Percentiles rank a stretch among this genome's conserved stretches.
Evolutionary conservation across 1,140 invertebrate genomes (phyloP).

Genomic region (Tachypleus tridentatus): DNA sequence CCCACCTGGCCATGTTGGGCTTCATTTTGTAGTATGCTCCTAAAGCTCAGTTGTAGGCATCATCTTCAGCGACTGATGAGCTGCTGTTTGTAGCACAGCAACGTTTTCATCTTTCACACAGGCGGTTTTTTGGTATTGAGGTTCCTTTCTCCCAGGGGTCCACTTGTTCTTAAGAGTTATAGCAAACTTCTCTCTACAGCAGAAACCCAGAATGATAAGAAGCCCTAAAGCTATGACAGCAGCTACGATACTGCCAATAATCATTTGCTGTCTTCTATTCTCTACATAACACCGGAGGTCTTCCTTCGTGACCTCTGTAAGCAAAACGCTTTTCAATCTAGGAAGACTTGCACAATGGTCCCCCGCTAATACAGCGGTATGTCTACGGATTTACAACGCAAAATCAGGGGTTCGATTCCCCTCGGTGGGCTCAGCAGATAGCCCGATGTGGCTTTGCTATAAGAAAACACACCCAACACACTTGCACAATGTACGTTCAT

Average conservation of each 20-base stretch:
- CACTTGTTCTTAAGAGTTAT: slow-evolving; percentile 17
- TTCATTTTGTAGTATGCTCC: too few species aligned
- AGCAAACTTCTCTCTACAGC: slow-evolving; percentile 16
- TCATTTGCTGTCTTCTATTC: slow-evolving; percentile 7
- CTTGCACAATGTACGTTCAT: slow-evolving; percentile 2
- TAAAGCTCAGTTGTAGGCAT: slow-evolving; percentile 68
- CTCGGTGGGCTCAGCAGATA: too few species aligned
- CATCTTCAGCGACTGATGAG: slow-evolving; percentile 50
- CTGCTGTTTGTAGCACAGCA: slow-evolving; percentile 39
- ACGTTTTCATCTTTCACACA: slow-evolving; percentile 65
- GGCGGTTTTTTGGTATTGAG: slow-evolving; percentile 71
- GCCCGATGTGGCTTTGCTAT: too few species aligned
- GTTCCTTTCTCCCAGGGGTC: slow-evolving; percentile 59
- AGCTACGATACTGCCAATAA: slow-evolving; percentile 12
- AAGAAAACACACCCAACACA: too few species aligned
- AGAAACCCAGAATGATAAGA: slow-evolving; percentile 8
- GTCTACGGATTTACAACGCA: too few species aligned
- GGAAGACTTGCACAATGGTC: slow-evolving; percentile 7
- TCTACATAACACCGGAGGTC: slow-evolving; percentile 14
- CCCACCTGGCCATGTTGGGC: too few species aligned
- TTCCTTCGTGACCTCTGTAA: slow-evolving; percentile 9
- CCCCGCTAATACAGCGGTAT: neutral
- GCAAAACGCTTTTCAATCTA: slow-evolving; percentile 5
- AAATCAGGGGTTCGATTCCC: too few species aligned
- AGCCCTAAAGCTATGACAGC: slow-evolving; percentile 10